These are phyloP conservation scores for Myotis planiceps DNA, from an alignment of 2,797 vertebrate species.

Conservation along the genomic window DNA sequence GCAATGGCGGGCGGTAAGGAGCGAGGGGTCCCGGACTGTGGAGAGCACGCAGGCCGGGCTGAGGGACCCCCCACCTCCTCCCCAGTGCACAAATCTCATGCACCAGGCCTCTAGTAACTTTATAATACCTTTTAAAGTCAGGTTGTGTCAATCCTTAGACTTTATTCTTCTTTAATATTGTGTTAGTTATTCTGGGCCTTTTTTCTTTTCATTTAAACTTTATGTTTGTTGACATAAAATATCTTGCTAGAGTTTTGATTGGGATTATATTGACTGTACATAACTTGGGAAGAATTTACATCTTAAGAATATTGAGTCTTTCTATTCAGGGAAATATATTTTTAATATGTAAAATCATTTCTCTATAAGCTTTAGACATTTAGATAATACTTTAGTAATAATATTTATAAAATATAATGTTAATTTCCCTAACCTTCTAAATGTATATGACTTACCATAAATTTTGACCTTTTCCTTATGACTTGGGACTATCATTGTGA, in stretches of 20 bases:
- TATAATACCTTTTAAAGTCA: too few species aligned
- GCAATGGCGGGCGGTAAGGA: too few species aligned
- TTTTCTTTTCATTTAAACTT: too few species aligned
- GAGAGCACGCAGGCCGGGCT: too few species aligned
- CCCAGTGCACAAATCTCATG: too few species aligned
- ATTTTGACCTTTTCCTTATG: neutral
- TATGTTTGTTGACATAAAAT: constrained; percentile 8
- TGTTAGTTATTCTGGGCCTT: too few species aligned
- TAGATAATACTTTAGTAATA: neutral
- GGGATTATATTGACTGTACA: neutral
- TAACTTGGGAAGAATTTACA: neutral
- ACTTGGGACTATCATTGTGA: neutral
- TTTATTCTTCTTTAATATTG: too few species aligned
- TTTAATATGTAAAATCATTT: neutral
- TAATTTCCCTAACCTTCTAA: constrained; percentile 15
- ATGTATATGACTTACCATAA: neutral
- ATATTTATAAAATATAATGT: neutral
- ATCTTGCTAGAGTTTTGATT: neutral
- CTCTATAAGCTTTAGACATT: neutral
- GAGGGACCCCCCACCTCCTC: too few species aligned
- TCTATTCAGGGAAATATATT: neutral
- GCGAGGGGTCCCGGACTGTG: too few species aligned
- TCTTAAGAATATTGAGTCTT: neutral
- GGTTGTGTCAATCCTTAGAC: too few species aligned
- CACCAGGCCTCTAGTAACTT: too few species aligned